Base-by-base conservation (phyloP, 2,113 vertebrate species). In the Ovibos moschatus region DNA sequence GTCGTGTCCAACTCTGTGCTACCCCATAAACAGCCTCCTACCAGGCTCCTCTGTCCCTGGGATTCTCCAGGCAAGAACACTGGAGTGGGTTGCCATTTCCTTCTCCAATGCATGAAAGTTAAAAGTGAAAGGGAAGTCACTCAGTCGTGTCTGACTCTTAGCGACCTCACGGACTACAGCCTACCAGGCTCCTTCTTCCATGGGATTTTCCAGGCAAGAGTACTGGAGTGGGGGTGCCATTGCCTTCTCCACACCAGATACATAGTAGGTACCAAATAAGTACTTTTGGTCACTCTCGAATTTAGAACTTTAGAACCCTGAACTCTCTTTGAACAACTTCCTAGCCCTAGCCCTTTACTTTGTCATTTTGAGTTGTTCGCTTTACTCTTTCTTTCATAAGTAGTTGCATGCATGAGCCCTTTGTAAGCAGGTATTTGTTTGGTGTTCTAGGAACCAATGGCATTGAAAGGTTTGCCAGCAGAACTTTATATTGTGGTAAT, bases 11-110 rank as follows among this genome's bases (percentile, higher is more conserved):
- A 55, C 55, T 55, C 55, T 55, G 19, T 55, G 55, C 8, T 0
- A 10, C 55, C 19, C 55, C 55, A 57, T 57, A 25, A 8, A 57
- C 0, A 1, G 55, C 3, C 1, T 1, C 9, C 55, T 1, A 4
- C 21, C 55, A 4, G 21, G 21, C 55, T 57, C 55, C 21, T 0
- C 55, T 0, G 21, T 57, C 21, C 21, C 21, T 9, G 21, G 55
- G 21, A 57, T 57, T 23, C 21, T 57, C 55, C 3, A 57, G 55
- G 55, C 21, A 23, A 57, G 55, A 57, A 23, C 21, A 57, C 21
- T 23, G 21, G 55, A 57, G 55, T 23, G 55, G 21, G 21, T 57
- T 57, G 55, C 55, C 55, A 23, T 57, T 57, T 57, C 55, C 21
- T 23, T 57, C 55, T 57, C 53, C 53, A 55, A 23, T 1, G 19